Base-by-base conservation (phyloP, 2,797 vertebrate species). In the Eidolon dupreanum region DNA sequence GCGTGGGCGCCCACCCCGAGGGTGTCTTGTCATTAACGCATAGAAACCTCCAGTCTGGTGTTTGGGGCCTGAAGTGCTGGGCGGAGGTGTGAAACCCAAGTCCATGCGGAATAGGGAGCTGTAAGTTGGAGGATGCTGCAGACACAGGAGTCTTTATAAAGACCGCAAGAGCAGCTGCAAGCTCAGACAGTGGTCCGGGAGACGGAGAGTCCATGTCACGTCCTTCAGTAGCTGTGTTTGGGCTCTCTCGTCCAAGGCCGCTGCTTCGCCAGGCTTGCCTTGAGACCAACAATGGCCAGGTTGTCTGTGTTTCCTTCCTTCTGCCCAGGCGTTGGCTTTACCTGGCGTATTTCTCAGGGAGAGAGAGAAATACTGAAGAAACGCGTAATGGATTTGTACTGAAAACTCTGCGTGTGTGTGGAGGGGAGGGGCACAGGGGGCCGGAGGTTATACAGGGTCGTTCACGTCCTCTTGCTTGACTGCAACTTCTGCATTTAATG, bases 261-360 rank as follows among this genome's bases (percentile, higher is more conserved):
- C 43, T 8, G 6, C 20, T 26, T 46, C 28, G 31, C 33, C 20
- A 85, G 20, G 3, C 6, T 36, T 49, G 36, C 19, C 11, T 26
- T 0, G 0, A 16, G n/a, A 17, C 19, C 0, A 4, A 12, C 4
- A 7, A 31, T 1, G 20, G 3, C 9, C 4, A 0, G 33, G 1
- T 16, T 6, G 2, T 3, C 3, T n/a, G 8, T 4, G 5, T 26
- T n/a, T 57, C 22, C 33, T 41, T n/a, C 41, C 12, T 5, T 16
- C 1, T 10, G 4, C 31, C 49, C 31, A 6, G 0, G 24, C 8
- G 5, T 5, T 13, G 13, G 4, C 63, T 65, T 33, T 10, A 2
- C 1, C 8, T 51, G 17, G n/a, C n/a, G 36, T 41, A 1, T 11
- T 55, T 61, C 31, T 61, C 17, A 9, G 28, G 4, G 11, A 28